Evolutionary conservation across 2,888 invertebrate species (phyloP).

Genomic region (Chelonus formosanus): DNA sequence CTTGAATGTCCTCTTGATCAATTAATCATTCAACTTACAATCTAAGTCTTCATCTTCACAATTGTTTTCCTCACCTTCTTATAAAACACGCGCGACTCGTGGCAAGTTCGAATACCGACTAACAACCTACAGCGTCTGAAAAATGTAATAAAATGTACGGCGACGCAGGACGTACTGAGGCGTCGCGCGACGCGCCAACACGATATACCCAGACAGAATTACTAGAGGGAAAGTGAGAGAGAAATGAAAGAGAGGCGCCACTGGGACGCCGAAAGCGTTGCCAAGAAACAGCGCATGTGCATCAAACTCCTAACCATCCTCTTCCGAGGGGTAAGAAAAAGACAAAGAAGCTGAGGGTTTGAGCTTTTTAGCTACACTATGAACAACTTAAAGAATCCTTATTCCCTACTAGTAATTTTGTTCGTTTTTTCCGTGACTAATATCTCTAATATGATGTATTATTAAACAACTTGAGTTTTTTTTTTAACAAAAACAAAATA

Average conservation of each 20-base stretch:
- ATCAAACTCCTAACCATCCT: constrained; percentile 9
- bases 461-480: no score
- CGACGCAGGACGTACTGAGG: constrained; percentile 53
- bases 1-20: no score
- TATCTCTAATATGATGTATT: no score
- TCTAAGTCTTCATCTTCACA: no score
- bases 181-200: constrained; percentile 29
- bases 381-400: no score
- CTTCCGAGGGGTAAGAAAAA: neutral
- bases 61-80: neutral
- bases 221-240: constrained; percentile 28
- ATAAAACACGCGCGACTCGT: constrained; percentile 37
- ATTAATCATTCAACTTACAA: no score
- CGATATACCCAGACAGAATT: constrained; percentile 14
- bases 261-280: constrained; percentile 34
- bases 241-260: constrained; percentile 17
- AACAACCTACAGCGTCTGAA: constrained; percentile 47
- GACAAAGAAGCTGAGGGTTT: no score
- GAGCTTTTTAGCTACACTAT: no score
- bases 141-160: constrained; percentile 45
- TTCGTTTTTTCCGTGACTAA: no score
- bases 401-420: no score
- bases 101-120: constrained; percentile 40
- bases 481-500: no score
- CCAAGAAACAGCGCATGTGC: constrained; percentile 21